A percentile compares a stretch with the other conserved stretches of the same genome.
These are phyloP conservation scores for Procambarus clarkii DNA, from an alignment of 1,140 invertebrate species.

Conservation along the genomic window DNA sequence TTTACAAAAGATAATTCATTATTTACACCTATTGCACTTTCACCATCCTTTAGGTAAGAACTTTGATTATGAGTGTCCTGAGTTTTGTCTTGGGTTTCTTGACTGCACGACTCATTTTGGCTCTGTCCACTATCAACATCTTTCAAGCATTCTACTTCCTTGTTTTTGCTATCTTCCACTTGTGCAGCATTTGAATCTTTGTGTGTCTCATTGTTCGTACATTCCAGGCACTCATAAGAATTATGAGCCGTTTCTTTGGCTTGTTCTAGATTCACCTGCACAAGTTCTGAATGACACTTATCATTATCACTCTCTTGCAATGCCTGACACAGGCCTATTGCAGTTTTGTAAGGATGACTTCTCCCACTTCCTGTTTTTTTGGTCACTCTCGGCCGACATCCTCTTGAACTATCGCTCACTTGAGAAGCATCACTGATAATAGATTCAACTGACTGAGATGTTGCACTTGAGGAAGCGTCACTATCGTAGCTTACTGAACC, in stretches of 20 bases:
- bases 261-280: background rate
- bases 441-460: constrained; percentile 48
- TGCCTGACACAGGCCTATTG: background rate
- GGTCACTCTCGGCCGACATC: constrained; percentile 52
- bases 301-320: constrained; percentile 1
- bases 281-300: background rate
- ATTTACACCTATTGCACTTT: background rate
- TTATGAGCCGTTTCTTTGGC: background rate
- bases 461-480: constrained; percentile 55
- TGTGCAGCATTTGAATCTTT: background rate
- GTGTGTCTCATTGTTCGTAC: background rate
- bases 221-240: background rate
- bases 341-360: background rate
- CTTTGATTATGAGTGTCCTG: constrained; percentile 30
- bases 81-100: background rate
- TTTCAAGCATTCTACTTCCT: background rate
- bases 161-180: background rate
- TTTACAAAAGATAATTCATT: background rate
- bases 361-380: background rate
- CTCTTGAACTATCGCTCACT: constrained; percentile 44
- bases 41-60: background rate
- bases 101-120: background rate
- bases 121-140: background rate
- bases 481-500: constrained; percentile 64
- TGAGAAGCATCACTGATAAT: constrained; percentile 55